Percentiles rank a stretch among this genome's conserved stretches.
phyloP scores from a whole-genome alignment of 2,888 invertebrate genomes.

The Pherbina coryleti region DNA sequence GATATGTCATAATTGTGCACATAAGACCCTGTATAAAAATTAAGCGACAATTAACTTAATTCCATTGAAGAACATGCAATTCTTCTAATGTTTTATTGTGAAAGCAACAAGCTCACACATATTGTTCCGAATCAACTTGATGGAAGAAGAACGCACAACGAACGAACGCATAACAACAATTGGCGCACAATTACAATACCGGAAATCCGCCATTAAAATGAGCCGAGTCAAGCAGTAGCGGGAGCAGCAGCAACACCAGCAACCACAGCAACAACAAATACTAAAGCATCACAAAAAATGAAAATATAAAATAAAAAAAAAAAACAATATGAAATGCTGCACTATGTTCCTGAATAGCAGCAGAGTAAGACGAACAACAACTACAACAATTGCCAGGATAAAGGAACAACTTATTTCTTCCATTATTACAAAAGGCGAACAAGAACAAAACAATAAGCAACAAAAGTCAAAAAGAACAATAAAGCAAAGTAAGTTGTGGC shows the following conservation, averaged over 20 bases:
- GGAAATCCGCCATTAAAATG: conserved; percentile 54
- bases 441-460: background rate
- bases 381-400: conserved; percentile 25
- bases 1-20: no score
- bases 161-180: conserved; percentile 39
- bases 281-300: conserved; percentile 39
- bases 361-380: conserved; percentile 32
- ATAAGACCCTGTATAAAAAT: no score
- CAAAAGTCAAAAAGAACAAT: conserved; percentile 25
- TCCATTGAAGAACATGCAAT: no score
- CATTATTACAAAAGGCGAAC: background rate
- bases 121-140: background rate
- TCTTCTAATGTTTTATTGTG: background rate
- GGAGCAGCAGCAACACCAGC: conserved; percentile 15
- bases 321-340: background rate
- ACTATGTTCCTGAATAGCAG: no score
- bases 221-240: background rate
- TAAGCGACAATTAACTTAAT: no score
- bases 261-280: conserved; percentile 41
- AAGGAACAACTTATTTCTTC: conserved; percentile 27
- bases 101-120: background rate
- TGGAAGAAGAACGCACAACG: background rate
- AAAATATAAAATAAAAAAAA: conserved; percentile 20
- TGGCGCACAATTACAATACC: conserved; percentile 52
- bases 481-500: background rate